phyloP scores from a whole-genome alignment of 2,888 invertebrate genomes.

The Habroteleia sp. region DNA sequence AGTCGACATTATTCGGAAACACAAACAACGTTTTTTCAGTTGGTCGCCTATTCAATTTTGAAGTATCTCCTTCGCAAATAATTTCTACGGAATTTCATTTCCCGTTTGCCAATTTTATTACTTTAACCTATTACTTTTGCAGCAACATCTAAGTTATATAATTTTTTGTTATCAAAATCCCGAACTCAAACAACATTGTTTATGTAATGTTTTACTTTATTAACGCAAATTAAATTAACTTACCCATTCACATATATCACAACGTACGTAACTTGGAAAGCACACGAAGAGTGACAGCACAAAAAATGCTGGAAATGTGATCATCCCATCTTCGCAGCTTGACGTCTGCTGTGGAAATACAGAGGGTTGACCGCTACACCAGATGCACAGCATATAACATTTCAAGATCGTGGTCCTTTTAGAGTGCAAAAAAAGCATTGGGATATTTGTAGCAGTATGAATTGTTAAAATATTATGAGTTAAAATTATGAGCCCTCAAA shows the following conservation, averaged over 20 bases:
- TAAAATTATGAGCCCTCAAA: too few relatives aligned
- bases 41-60: not conserved
- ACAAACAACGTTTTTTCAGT: not conserved
- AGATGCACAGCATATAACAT: constrained; percentile 43
- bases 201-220: constrained; percentile 46
- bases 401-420: constrained; percentile 43
- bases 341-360: constrained; percentile 47
- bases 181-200: constrained; percentile 18
- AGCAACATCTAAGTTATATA: not conserved
- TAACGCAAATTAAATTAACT: constrained; percentile 47
- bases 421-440: constrained; percentile 16
- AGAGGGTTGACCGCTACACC: constrained; percentile 49
- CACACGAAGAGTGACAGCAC: constrained; percentile 34
- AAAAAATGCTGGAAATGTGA: constrained; percentile 57
- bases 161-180: constrained; percentile 1
- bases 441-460: constrained; percentile 5
- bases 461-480: constrained; percentile 16
- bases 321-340: constrained; percentile 53
- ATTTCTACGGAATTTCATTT: constrained; percentile 2
- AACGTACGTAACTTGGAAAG: constrained; percentile 22
- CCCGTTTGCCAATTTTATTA: not conserved
- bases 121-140: not conserved
- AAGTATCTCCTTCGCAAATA: not conserved
- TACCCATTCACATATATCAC: constrained; percentile 29
- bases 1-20: not conserved